A percentile compares a stretch with the other conserved stretches of the same genome.
phyloP scores from a whole-genome alignment of 2,113 vertebrate genomes.

The Equus quagga region DNA sequence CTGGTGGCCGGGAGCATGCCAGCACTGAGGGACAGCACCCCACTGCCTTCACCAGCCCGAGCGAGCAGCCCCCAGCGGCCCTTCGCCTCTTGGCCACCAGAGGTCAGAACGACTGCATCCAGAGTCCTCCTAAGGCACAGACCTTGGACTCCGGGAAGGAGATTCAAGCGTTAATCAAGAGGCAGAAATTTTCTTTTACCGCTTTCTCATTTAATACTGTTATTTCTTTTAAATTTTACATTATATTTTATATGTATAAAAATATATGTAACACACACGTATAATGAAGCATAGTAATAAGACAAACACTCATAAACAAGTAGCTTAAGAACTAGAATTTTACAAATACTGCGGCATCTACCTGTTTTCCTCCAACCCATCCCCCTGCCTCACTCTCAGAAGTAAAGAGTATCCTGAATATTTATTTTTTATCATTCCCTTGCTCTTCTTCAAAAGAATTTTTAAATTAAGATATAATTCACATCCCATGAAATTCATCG shows the following conservation, averaged over 20 bases:
- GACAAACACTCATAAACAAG: neutral
- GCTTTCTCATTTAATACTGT: neutral
- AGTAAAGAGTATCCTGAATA: neutral
- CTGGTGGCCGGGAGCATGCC: neutral
- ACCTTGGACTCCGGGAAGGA: rapidly evolving
- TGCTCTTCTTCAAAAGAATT: neutral
- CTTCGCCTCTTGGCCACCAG: constrained; percentile 51
- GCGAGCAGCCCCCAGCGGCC: neutral
- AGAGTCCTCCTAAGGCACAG: neutral
- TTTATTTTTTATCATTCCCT: neutral
- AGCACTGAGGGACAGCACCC: too few species aligned
- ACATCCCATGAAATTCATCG: neutral
- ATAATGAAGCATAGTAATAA: neutral
- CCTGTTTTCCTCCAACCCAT: neutral
- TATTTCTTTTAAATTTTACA: neutral
- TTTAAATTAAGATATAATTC: neutral
- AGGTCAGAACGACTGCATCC: constrained; percentile 2
- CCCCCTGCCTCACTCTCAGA: neutral
- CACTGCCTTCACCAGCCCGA: rapidly evolving
- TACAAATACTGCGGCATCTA: neutral
- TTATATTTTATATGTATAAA: neutral
- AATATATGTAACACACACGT: neutral
- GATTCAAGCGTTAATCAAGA: neutral
- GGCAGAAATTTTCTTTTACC: neutral
- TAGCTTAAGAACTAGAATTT: neutral